Conservation (phyloP, 2,888 invertebrate genomes). For the Himalopsyche tibetana region DNA sequence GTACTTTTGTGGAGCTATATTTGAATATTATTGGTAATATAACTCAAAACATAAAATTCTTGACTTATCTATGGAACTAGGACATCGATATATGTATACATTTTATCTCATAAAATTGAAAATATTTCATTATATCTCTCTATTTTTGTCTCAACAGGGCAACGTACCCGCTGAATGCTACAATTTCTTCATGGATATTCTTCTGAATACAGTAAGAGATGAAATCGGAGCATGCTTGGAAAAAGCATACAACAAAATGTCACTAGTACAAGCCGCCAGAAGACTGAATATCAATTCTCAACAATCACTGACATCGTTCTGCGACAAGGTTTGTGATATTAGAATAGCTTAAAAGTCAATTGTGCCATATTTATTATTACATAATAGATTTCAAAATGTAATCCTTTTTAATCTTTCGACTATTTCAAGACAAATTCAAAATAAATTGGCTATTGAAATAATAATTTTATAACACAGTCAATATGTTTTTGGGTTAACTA, state of each 20-base stretch:
- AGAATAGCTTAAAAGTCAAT: too few relatives aligned
- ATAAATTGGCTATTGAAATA: too few relatives aligned
- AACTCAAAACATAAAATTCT: background rate
- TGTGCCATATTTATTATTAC: background rate
- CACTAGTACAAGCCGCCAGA: conserved; percentile 90
- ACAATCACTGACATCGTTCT: conserved; percentile 88
- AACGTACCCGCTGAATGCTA: conserved; percentile 98
- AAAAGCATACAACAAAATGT: conserved; percentile 95
- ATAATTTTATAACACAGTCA: too few relatives aligned
- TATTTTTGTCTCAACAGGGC: conserved; percentile 78
- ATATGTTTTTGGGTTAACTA: too few relatives aligned
- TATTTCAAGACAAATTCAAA: too few relatives aligned
- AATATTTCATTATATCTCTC: background rate
- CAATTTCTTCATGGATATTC: conserved; percentile 96
- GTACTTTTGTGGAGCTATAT: too few relatives aligned
- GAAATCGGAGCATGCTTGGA: conserved; percentile 98
- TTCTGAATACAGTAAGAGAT: conserved; percentile 95
- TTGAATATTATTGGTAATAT: too few relatives aligned
- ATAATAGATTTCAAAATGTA: conserved; percentile 50
- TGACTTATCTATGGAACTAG: too few relatives aligned
- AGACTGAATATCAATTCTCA: conserved; percentile 90
- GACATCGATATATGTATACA: too few relatives aligned
- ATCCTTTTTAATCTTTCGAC: background rate
- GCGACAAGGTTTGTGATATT: conserved; percentile 79
- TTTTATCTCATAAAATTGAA: too few relatives aligned